phyloP scores from a whole-genome alignment of 1,140 invertebrate genomes.

The Plutomurus gul region DNA sequence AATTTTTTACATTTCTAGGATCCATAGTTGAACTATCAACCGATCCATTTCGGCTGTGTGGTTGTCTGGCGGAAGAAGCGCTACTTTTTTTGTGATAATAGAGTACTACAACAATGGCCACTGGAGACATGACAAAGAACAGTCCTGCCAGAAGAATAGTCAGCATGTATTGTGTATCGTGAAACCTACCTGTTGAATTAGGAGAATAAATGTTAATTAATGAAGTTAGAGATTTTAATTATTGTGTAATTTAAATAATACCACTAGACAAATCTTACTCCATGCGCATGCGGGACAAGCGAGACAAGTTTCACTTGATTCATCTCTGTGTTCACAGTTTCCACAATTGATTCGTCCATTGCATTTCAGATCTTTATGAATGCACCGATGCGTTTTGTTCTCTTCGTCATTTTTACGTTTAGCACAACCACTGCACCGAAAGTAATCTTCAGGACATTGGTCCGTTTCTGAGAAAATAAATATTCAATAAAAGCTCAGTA shows the following conservation, averaged over 20 bases:
- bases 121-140: constrained; percentile 21
- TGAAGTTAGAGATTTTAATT: too few relatives aligned
- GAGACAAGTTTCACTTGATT: neutral
- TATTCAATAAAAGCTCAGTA: too few relatives aligned
- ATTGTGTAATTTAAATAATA: neutral
- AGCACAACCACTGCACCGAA: neutral
- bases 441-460: neutral
- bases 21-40: neutral
- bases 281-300: neutral
- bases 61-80: neutral
- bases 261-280: neutral
- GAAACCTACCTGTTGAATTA: neutral
- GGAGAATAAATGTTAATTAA: too few relatives aligned
- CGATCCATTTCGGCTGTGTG: neutral
- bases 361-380: neutral
- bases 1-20: neutral
- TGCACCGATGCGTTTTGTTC: neutral
- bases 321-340: neutral
- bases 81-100: constrained; percentile 1
- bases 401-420: neutral
- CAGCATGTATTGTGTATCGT: constrained; percentile 21
- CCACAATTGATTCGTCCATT: neutral
- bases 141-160: constrained; percentile 28
- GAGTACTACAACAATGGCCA: neutral
- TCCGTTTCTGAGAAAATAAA: too few relatives aligned